Percentiles rank a stretch among this genome's conserved stretches.
Evolutionary conservation across 2,888 invertebrate genomes (phyloP).

Genomic region (Sceliomorpha sp.): DNA sequence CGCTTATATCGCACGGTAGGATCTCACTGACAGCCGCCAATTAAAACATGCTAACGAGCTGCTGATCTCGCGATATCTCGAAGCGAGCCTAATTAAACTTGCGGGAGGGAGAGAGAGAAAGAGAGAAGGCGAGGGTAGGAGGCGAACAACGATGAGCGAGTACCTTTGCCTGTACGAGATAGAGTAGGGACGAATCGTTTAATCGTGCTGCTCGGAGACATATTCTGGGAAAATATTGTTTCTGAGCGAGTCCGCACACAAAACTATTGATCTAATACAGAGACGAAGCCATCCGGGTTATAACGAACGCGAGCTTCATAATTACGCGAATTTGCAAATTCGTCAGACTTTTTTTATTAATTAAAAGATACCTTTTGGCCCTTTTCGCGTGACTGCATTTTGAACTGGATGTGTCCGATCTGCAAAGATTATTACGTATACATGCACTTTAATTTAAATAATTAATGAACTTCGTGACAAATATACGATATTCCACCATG

Average conservation of each 20-base stretch:
- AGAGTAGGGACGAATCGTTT: slow-evolving; percentile 50
- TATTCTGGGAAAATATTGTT: slow-evolving; percentile 57
- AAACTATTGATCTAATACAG: slow-evolving; percentile 54
- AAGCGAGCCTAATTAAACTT: slow-evolving; percentile 76
- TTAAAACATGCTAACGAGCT: slow-evolving; percentile 80
- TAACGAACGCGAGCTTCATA: slow-evolving; percentile 50
- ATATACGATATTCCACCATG: too few species aligned
- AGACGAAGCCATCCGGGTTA: slow-evolving; percentile 49
- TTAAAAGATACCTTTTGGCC: slow-evolving; percentile 51
- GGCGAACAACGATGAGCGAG: slow-evolving; percentile 32
- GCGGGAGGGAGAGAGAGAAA: slow-evolving; percentile 59
- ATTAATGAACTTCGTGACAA: too few species aligned
- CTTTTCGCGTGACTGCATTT: slow-evolving; percentile 30
- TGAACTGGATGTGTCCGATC: too few species aligned
- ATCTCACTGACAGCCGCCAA: slow-evolving; percentile 79
- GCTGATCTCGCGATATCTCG: slow-evolving; percentile 78
- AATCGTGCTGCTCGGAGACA: slow-evolving; percentile 48
- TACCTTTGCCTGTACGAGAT: slow-evolving; percentile 6
- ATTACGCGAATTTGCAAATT: slow-evolving; percentile 52
- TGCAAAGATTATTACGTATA: too few species aligned
- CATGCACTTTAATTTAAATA: too few species aligned
- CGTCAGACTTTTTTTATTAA: slow-evolving; percentile 50
- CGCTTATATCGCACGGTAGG: slow-evolving; percentile 71
- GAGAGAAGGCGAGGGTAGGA: slow-evolving; percentile 20
- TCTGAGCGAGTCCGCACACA: slow-evolving; percentile 42